These are phyloP conservation scores for Leptogaster cylindrica DNA, from an alignment of 2,888 invertebrate species.

Conservation along the genomic window DNA sequence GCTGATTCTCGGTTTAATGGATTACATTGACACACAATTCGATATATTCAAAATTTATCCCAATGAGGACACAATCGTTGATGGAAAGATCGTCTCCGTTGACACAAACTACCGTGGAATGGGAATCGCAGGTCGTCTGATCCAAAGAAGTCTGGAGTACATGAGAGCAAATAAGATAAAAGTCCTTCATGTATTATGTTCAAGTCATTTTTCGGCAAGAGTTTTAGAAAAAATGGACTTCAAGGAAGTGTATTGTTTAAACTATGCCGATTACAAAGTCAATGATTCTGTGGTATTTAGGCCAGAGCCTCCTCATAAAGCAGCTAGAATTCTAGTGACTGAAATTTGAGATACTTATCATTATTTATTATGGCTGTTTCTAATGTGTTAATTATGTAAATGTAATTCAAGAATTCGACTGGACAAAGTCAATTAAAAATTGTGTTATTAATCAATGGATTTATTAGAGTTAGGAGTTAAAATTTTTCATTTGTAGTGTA, in stretches of 20 bases:
- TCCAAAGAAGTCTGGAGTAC: slow-evolving; percentile 56
- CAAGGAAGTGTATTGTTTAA: slow-evolving; percentile 69
- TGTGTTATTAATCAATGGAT: slow-evolving; percentile 14
- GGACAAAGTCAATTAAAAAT: slow-evolving; percentile 10
- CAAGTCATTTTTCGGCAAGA: slow-evolving; percentile 77
- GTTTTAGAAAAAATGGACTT: slow-evolving; percentile 76
- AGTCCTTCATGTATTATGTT: slow-evolving; percentile 75
- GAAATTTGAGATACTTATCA: neutral
- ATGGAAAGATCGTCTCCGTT: slow-evolving; percentile 61
- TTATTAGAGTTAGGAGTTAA: too few species aligned
- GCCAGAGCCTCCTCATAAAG: slow-evolving; percentile 70
- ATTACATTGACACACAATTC: slow-evolving; percentile 62
- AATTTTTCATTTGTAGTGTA: too few species aligned
- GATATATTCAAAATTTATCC: slow-evolving; percentile 63
- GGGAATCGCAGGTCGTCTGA: slow-evolving; percentile 60
- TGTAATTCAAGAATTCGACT: neutral
- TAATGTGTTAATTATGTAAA: too few species aligned
- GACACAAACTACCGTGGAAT: slow-evolving; percentile 59
- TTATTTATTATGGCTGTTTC: too few species aligned
- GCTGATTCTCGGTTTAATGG: slow-evolving; percentile 64
- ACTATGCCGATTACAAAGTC: slow-evolving; percentile 70
- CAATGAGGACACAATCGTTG: slow-evolving; percentile 56
- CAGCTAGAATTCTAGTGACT: slow-evolving; percentile 67
- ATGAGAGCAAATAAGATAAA: slow-evolving; percentile 58
- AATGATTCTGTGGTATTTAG: slow-evolving; percentile 70